Evolutionary conservation across 1,140 invertebrate species (phyloP).

Genomic region (Latrodectus geometricus): DNA sequence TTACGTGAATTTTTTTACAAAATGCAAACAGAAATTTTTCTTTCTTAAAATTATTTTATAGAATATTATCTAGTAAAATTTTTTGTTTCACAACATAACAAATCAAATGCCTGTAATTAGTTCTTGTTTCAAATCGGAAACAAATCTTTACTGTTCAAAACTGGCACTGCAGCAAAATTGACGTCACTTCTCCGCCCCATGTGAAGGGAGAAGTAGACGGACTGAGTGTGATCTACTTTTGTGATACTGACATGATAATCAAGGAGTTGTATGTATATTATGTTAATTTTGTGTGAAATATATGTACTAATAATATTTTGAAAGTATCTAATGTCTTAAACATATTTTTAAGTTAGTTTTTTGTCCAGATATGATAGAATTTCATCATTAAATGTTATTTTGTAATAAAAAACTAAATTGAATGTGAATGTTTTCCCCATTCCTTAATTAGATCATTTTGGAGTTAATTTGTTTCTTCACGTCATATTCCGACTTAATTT

Average conservation of each 20-base stretch:
- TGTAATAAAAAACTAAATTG: background rate
- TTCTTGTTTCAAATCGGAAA: slow-evolving; percentile 18
- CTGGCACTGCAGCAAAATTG: slow-evolving; percentile 60
- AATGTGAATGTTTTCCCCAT: background rate
- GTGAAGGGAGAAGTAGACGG: slow-evolving; percentile 52
- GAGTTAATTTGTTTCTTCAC: background rate
- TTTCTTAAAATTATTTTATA: no score
- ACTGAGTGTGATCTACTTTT: background rate
- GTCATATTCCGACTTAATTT: no score
- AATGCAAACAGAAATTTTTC: no score
- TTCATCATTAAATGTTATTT: background rate
- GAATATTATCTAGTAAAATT: no score
- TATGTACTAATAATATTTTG: no score
- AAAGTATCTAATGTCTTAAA: no score
- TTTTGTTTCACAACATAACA: no score
- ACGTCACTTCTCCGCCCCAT: slow-evolving; percentile 62
- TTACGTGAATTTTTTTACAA: no score
- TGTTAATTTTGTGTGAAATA: background rate
- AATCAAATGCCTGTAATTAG: background rate
- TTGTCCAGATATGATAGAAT: no score
- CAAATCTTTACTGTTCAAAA: slow-evolving; percentile 53
- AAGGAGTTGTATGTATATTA: slow-evolving; percentile 55
- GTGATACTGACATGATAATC: slow-evolving; percentile 45
- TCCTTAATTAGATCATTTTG: background rate
- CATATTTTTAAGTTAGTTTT: no score